These are phyloP conservation scores for Cyclargus thomasi DNA, from an alignment of 1,140 invertebrate genomes.

Conservation along the genomic window DNA sequence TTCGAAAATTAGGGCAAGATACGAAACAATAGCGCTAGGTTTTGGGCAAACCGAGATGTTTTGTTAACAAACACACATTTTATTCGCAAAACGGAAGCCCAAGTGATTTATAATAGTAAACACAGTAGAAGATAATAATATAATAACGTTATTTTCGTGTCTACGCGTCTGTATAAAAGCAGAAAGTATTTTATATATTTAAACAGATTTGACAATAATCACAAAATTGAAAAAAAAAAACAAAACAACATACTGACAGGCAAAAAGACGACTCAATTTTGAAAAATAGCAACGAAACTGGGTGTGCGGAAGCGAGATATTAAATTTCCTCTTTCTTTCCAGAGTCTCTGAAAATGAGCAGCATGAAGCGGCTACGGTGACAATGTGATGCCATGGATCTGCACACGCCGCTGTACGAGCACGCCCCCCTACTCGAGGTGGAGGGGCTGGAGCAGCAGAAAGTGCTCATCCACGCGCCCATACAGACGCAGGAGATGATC, in stretches of 20 bases:
- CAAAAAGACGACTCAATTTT: too few relatives aligned
- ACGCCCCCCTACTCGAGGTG: conserved; percentile 60
- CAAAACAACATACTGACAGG: too few relatives aligned
- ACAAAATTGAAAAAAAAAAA: too few relatives aligned
- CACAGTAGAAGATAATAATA: conserved; percentile 20
- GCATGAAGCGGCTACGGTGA: neutral
- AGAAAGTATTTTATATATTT: too few relatives aligned
- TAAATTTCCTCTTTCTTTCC: neutral
- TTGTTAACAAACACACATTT: conserved; percentile 42
- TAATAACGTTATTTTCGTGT: too few relatives aligned
- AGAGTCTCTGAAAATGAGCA: neutral
- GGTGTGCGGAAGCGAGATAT: too few relatives aligned
- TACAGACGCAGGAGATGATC: conserved; percentile 62
- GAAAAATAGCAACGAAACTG: too few relatives aligned
- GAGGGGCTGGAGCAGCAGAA: conserved; percentile 67
- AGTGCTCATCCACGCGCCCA: conserved; percentile 60
- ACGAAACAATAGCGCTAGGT: conserved; percentile 41
- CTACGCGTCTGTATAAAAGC: too few relatives aligned
- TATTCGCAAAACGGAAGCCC: conserved; percentile 44
- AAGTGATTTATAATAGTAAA: conserved; percentile 42
- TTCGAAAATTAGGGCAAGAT: conserved; percentile 10
- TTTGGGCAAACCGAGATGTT: conserved; percentile 28
- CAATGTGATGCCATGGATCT: conserved; percentile 49
- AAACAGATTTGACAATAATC: too few relatives aligned
- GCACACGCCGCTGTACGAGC: conserved; percentile 59